phyloP scores from a whole-genome alignment of 2,113 vertebrate species.

The Triplophysa siluroides region DNA sequence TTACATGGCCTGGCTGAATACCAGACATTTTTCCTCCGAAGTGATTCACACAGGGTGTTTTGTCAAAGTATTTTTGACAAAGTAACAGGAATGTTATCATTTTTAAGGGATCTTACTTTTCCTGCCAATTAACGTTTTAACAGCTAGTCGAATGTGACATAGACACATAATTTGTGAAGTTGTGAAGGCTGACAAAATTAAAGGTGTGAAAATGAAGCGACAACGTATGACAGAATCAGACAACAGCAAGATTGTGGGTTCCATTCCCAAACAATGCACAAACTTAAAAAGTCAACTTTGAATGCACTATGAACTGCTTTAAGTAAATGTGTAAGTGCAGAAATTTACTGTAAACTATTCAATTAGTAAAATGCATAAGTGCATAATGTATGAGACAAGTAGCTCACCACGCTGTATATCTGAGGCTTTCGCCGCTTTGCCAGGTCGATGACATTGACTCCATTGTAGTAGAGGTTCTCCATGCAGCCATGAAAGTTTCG shows the following conservation, averaged over 20 bases:
- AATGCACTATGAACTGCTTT: too few species aligned
- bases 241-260: not conserved
- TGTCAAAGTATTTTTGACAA: not conserved
- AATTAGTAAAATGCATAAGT: too few species aligned
- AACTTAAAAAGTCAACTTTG: too few species aligned
- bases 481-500: conserved; percentile 97
- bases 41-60: not conserved
- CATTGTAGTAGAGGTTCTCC: conserved; percentile 98
- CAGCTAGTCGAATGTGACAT: not conserved
- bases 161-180: not conserved
- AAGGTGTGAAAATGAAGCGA: not conserved
- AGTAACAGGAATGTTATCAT: conserved; percentile 3
- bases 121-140: not conserved
- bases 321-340: too few species aligned
- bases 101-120: not conserved
- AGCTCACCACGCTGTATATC: conserved; percentile 93
- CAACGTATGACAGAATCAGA: too few species aligned
- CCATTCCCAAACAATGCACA: too few species aligned
- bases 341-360: too few species aligned
- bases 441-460: conserved; percentile 94
- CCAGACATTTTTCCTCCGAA: not conserved
- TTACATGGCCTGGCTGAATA: not conserved
- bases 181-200: not conserved
- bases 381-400: not conserved
- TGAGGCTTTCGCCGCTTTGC: conserved; percentile 96